These are phyloP conservation scores for Caenorhabditis sp. DNA, from an alignment of 2,888 invertebrate species.

Conservation along the genomic window DNA sequence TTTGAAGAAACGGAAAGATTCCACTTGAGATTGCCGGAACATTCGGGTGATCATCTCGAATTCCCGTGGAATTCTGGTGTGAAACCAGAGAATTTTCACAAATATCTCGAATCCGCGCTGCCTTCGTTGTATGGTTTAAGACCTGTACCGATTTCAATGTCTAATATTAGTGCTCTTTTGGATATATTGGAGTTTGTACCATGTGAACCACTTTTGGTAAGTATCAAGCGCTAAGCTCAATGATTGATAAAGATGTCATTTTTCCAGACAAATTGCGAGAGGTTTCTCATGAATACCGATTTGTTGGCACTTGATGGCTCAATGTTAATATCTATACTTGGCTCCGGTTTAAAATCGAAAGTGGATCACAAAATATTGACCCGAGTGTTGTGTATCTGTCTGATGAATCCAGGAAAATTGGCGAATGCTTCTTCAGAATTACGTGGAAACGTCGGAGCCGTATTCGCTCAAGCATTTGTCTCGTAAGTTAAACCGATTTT, in stretches of 20 bases:
- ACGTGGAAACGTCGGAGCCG: constrained; percentile 16
- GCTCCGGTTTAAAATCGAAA: constrained; percentile 20
- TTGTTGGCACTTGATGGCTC: constrained; percentile 8
- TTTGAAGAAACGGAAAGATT: background rate
- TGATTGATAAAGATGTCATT: background rate
- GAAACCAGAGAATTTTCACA: constrained; percentile 19
- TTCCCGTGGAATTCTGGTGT: background rate
- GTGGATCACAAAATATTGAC: constrained; percentile 31
- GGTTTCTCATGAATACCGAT: constrained; percentile 23
- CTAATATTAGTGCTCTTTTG: constrained; percentile 18
- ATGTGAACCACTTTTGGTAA: constrained; percentile 26
- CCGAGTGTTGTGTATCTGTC: constrained; percentile 29
- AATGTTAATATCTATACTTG: constrained; percentile 12
- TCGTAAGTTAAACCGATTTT: constrained; percentile 13
- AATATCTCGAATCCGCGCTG: constrained; percentile 27
- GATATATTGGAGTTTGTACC: constrained; percentile 13
- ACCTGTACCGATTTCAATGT: constrained; percentile 29
- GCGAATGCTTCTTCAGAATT: constrained; percentile 26
- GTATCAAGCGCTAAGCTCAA: background rate
- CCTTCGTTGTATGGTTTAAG: constrained; percentile 32
- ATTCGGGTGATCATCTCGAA: background rate
- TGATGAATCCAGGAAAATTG: constrained; percentile 22
- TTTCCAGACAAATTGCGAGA: constrained; percentile 29
- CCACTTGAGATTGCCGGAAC: background rate
- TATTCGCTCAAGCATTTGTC: constrained; percentile 36